Evolutionary conservation across 2,888 invertebrate species (phyloP), one percentile per base, ranked within the genome.

Genomic region (Chrysomela aeneicollis): DNA sequence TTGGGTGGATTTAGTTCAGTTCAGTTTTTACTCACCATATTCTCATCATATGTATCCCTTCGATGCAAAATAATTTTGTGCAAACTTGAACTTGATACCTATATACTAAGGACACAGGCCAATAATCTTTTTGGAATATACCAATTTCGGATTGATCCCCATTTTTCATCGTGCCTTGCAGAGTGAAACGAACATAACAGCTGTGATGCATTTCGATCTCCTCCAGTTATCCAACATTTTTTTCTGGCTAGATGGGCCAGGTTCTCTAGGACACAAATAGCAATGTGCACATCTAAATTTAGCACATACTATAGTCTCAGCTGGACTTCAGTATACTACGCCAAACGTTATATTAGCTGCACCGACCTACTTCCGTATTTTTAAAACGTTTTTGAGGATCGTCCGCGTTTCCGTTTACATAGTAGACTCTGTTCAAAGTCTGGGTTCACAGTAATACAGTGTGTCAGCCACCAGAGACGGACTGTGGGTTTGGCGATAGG

Each of bases 351-450:
- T 46, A 46, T 35, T 69, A 63, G 74, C 72, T 72, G 72, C 72
- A 74, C 69, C 77, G 78, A 78, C 78, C 78, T 76, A 78, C 76
- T 78, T 78, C 78, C 78, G 74, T 78, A 78, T 78, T 78, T 78
- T 78, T 78, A 78, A n/a, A n/a, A 77, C 73, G 63, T 70, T 74
- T 72, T 72, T 73, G 69, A 66, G 64, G 65, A 70, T 66, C 66
- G 69, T 65, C 66, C 71, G 67, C 72, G 74, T 75, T 76, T 76
- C 76, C 75, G 76, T 73, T 76, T 72, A 62, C 57, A 57, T 15
- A 22, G 42, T 35, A 12, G 54, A 15, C 35, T 32, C 18, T 35
- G 42, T 55, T 55, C 32, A 42, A 54, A 35, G 35, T 35, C 18
- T 35, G 54, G 37, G 54, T 54, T 32, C 37, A 32, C n/a, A 42